Conservation (phyloP, 2,888 invertebrate genomes). For the Anagyrus pseudococci region DNA sequence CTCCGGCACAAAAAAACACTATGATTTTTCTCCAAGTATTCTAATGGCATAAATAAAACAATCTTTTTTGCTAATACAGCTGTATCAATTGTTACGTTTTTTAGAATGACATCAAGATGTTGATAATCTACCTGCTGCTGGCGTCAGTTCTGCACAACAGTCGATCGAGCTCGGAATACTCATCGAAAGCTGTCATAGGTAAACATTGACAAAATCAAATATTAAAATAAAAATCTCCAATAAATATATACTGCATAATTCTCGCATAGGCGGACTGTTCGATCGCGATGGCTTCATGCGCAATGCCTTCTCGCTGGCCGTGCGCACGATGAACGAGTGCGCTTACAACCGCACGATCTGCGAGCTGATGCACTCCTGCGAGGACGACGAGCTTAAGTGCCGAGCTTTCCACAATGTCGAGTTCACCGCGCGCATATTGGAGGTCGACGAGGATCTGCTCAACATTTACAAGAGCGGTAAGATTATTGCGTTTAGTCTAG, state of each 20-base stretch:
- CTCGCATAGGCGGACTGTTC: conserved; percentile 26
- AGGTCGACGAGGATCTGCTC: conserved; percentile 16
- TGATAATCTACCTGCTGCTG: too few species aligned
- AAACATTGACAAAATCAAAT: background rate
- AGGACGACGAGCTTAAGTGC: conserved; percentile 11
- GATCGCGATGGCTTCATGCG: conserved; percentile 8
- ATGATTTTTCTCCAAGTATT: too few species aligned
- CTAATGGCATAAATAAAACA: too few species aligned
- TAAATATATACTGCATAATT: background rate
- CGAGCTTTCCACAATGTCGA: conserved; percentile 12
- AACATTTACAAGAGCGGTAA: conserved; percentile 14
- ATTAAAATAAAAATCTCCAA: too few species aligned
- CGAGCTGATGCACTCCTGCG: conserved; percentile 14
- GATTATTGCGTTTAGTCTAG: too few species aligned
- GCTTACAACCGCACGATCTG: conserved; percentile 10
- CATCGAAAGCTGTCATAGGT: too few species aligned
- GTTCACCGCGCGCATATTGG: conserved; percentile 1
- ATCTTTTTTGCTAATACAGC: too few species aligned
- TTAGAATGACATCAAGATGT: too few species aligned
- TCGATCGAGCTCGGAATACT: too few species aligned
- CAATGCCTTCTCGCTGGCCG: conserved; percentile 25
- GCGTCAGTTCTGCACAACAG: too few species aligned
- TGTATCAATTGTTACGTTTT: too few species aligned
- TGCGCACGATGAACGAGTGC: conserved; percentile 31
- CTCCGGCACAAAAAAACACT: too few species aligned